These are phyloP conservation scores for Euglossa dilemma DNA, from an alignment of 1,140 invertebrate species.

Conservation along the genomic window DNA sequence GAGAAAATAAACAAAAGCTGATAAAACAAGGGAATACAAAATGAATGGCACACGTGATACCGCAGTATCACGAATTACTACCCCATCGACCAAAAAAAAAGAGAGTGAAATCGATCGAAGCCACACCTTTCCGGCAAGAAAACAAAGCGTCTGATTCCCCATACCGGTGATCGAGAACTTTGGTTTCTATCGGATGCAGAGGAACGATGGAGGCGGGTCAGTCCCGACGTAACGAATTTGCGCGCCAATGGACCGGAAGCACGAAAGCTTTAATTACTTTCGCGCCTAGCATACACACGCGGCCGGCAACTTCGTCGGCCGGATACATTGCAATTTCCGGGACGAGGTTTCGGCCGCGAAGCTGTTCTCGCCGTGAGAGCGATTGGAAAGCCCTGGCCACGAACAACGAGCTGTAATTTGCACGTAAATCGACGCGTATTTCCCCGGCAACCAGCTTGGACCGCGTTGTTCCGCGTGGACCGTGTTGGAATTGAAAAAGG, in stretches of 20 bases:
- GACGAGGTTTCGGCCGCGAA: constrained; percentile 49
- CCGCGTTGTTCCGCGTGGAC: neutral
- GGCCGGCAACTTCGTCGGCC: neutral
- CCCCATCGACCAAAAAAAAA: too few species aligned
- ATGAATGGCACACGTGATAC: too few species aligned
- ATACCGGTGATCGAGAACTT: neutral
- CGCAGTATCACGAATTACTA: too few species aligned
- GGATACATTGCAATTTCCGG: constrained; percentile 54
- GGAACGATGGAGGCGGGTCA: neutral
- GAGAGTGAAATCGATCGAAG: too few species aligned
- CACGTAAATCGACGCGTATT: constrained; percentile 57
- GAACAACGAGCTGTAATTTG: constrained; percentile 50
- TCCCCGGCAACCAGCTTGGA: constrained; percentile 1
- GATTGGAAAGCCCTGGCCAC: constrained; percentile 35
- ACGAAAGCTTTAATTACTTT: constrained; percentile 56
- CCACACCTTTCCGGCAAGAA: too few species aligned
- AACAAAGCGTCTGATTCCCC: neutral
- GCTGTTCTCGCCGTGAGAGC: constrained; percentile 23
- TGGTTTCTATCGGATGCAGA: neutral
- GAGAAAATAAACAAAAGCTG: too few species aligned
- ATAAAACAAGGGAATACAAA: too few species aligned
- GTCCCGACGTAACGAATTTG: constrained; percentile 27
- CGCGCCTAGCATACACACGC: neutral
- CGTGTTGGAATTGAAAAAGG: constrained; percentile 17
- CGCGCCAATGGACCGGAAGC: constrained; percentile 36